Base-by-base conservation (phyloP, 2,888 invertebrate genomes). In the Falcaria lacertinaria region DNA sequence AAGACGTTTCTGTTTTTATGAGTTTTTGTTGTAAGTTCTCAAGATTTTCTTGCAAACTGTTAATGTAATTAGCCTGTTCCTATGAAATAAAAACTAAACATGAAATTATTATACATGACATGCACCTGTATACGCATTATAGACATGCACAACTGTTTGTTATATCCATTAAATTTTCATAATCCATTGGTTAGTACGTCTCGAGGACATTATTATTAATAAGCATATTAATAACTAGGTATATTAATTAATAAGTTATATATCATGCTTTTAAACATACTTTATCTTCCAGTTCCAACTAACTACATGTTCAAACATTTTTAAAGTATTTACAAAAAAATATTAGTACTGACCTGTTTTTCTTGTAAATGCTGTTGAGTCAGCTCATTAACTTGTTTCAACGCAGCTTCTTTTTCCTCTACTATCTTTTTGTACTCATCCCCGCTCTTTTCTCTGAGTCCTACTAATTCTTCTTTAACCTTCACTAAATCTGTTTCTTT, bases 391-490 rank as follows among this genome's bases (percentile, higher is more conserved):
- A 87, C 59, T 61, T 81, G 69, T 58, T 76, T 76, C 19, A 81
- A 46, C 0, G 80, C 87, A 0, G 64, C 63, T 46, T 86, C 84
- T 53, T 74, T 86, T 52, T 88, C 83, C 56, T 82, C 75, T 2
- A 78, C 54, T 5, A 71, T 78, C 57, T 69, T 84, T 52, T 80
- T 84, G 52, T 78, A 82, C 39, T 88, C 86, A 43, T 86, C 81
- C 4, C 79, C 81, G 54, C 76, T 86, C 50, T 76, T 82, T 48
- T 78, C 76, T 49, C 70, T 75, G 19, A 85, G 60, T 41, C 73
- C 74, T 54, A 68, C 48, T 40, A 88, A 69, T 50, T 89, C 84
- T 51, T 78, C 75, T 60, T 74, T 87, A 7, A 81, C 73, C 61
- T 59, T 83, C 63, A 64, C 64, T 28, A 87, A 64, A 53, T 86